Conservation (phyloP, 2,797 vertebrate genomes). For the Glyptemys insculpta region DNA sequence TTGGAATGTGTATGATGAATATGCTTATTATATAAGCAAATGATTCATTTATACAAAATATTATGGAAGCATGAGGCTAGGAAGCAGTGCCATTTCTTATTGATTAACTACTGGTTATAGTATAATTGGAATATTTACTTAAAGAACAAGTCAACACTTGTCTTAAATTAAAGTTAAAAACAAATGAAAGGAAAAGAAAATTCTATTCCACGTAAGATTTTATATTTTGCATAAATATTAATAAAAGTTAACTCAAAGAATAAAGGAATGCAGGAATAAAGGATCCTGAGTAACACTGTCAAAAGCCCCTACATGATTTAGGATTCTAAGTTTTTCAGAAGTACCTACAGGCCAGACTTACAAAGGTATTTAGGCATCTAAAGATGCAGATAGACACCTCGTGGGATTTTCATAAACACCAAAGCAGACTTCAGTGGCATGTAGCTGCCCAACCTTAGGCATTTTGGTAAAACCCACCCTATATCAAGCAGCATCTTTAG, state of each 20-base stretch:
- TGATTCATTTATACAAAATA: not conserved
- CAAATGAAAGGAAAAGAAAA: constrained; percentile 9
- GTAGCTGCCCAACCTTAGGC: not conserved
- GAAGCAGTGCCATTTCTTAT: constrained; percentile 25
- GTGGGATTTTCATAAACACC: not conserved
- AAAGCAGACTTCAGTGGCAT: not conserved
- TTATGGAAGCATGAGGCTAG: not conserved
- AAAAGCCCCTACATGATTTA: constrained; percentile 18
- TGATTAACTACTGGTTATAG: not conserved
- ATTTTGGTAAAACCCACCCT: not conserved
- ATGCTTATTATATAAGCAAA: constrained; percentile 14
- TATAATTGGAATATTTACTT: not conserved
- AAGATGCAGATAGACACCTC: not conserved
- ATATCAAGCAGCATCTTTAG: not conserved
- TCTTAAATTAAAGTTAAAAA: constrained; percentile 18
- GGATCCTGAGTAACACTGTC: not conserved
- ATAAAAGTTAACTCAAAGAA: not conserved
- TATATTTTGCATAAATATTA: constrained; percentile 50
- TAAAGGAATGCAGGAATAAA: not conserved
- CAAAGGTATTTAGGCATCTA: not conserved
- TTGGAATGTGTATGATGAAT: not conserved
- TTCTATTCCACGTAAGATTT: not conserved
- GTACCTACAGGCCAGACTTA: not conserved
- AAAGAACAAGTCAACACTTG: not conserved
- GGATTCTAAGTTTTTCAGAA: constrained; percentile 8